A percentile compares a stretch with the other conserved stretches of the same genome.
These are phyloP conservation scores for Enteromius viviparus DNA, from an alignment of 2,797 vertebrate genomes.

Conservation along the genomic window DNA sequence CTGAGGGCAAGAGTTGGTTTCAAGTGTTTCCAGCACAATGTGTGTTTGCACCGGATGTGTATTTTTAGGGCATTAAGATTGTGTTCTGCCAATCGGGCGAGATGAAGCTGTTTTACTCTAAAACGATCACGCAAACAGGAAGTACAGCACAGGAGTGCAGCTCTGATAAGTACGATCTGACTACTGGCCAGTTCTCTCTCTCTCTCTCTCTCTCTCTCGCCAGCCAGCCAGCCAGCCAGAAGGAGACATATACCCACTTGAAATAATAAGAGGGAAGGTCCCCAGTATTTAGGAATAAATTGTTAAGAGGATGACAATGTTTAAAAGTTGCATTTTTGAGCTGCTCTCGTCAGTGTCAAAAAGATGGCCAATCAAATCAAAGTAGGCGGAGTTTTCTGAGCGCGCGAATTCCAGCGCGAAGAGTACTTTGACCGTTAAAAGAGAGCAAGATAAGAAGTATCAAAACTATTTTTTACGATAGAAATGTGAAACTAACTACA, in stretches of 20 bases:
- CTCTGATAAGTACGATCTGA: background rate
- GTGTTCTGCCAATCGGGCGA: background rate
- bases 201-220: too few species aligned
- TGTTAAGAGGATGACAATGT: background rate
- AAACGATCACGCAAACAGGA: background rate
- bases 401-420: background rate
- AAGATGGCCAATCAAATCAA: background rate
- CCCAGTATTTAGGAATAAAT: background rate
- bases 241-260: background rate
- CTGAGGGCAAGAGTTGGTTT: background rate
- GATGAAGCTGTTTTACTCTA: background rate
- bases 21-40: background rate
- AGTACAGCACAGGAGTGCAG: background rate
- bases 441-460: background rate
- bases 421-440: background rate
- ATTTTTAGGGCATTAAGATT: background rate
- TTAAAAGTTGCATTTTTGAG: background rate
- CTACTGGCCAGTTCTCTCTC: background rate
- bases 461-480: background rate
- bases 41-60: constrained; percentile 1
- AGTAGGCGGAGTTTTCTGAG: background rate
- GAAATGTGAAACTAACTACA: background rate
- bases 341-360: background rate
- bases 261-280: background rate
- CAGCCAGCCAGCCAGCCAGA: too few species aligned